Conservation (phyloP, 1,140 invertebrate genomes). For the Doryteuthis pealeii region DNA sequence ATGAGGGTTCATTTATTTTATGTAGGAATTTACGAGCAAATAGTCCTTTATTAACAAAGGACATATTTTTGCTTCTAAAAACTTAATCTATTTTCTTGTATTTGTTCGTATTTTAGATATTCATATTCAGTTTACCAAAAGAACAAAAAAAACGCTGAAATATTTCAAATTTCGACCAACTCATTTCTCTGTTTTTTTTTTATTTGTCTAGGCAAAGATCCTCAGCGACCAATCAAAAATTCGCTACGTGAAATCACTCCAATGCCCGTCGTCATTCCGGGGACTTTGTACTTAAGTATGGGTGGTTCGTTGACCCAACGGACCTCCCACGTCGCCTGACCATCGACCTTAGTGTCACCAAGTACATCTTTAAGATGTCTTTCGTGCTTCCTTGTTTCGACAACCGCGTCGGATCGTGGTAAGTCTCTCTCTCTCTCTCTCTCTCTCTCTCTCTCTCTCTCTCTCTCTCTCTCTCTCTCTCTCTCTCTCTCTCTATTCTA, state of each 20-base stretch:
- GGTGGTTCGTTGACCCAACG: conserved; percentile 36
- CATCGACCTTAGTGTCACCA: conserved; percentile 42
- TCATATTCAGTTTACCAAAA: too few relatives aligned
- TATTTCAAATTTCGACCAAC: too few relatives aligned
- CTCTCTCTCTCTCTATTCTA: background rate
- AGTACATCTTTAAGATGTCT: conserved; percentile 45
- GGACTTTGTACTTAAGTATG: conserved; percentile 40
- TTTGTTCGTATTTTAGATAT: too few relatives aligned
- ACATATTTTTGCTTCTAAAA: too few relatives aligned
- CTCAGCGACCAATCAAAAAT: conserved; percentile 32
- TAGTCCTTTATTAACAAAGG: too few relatives aligned
- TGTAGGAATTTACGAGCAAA: too few relatives aligned
- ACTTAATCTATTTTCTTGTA: too few relatives aligned
- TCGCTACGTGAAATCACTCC: conserved; percentile 33
- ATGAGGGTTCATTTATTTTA: too few relatives aligned
- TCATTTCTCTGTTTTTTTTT: background rate
- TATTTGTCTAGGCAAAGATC: conserved; percentile 35
- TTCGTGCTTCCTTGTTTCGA: conserved; percentile 44
- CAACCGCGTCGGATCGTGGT: conserved; percentile 44
- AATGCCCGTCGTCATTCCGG: conserved; percentile 43
- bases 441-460: conserved; percentile 8
- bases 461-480: background rate
- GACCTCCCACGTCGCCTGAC: conserved; percentile 38
- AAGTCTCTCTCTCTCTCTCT: conserved; percentile 25
- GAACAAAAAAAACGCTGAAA: too few relatives aligned